Conservation (phyloP, 2,888 invertebrate species). For the Ypsolopha scabrella region DNA sequence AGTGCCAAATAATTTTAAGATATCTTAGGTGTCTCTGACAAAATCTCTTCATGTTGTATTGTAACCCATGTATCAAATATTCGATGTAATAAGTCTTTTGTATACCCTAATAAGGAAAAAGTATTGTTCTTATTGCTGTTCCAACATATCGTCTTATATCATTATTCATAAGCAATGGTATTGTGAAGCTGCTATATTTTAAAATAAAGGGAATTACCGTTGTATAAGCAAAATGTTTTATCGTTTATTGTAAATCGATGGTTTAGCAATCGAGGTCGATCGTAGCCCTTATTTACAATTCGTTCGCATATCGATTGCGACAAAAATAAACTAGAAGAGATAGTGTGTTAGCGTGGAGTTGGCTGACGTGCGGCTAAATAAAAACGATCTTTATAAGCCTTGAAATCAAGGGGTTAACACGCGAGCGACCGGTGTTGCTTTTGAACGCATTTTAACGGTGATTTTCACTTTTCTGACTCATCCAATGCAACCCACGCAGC, state of each 20-base stretch:
- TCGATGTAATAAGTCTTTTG: constrained; percentile 45
- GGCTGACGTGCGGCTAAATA: constrained; percentile 49
- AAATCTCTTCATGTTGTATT: constrained; percentile 44
- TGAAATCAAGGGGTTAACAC: constrained; percentile 16
- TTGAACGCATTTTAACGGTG: constrained; percentile 36
- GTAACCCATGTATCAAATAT: constrained; percentile 62
- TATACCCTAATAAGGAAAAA: constrained; percentile 48
- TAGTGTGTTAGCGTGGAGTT: constrained; percentile 59
- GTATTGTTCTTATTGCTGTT: constrained; percentile 65
- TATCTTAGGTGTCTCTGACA: constrained; percentile 38
- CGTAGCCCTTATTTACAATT: constrained; percentile 46
- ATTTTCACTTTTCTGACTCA: constrained; percentile 62
- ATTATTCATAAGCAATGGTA: constrained; percentile 62
- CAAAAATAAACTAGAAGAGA: constrained; percentile 65
- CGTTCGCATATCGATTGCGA: constrained; percentile 57
- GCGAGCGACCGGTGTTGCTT: constrained; percentile 16
- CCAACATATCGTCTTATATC: constrained; percentile 66
- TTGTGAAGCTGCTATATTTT: constrained; percentile 70
- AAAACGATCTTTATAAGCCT: constrained; percentile 22
- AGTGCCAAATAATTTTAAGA: constrained; percentile 45
- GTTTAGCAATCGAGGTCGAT: constrained; percentile 47
- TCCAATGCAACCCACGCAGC: constrained; percentile 59
- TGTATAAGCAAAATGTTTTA: constrained; percentile 65
- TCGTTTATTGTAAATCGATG: constrained; percentile 61
- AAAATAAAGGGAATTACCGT: constrained; percentile 69